phyloP scores from a whole-genome alignment of 2,113 vertebrate genomes.

The Brevimyrus niger region DNA sequence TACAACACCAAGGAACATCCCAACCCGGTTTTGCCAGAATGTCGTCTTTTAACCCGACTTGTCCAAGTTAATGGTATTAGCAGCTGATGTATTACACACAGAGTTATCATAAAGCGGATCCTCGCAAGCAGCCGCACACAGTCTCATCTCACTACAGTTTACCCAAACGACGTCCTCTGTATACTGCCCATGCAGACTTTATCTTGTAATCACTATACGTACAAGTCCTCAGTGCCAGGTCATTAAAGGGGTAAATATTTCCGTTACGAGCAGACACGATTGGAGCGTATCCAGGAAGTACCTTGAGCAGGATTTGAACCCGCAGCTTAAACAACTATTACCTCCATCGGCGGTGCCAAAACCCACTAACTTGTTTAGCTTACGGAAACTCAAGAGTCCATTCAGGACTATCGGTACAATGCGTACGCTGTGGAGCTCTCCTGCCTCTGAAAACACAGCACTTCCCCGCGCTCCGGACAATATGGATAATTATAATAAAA shows the following conservation, averaged over 20 bases:
- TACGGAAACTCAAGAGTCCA: slow-evolving; percentile 32
- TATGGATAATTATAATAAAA: slow-evolving; percentile 42
- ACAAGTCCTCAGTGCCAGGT: slow-evolving; percentile 34
- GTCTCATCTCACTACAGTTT: background rate
- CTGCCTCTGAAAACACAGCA: slow-evolving; percentile 23
- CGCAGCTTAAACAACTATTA: slow-evolving; percentile 52
- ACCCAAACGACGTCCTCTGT: background rate
- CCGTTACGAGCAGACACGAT: slow-evolving; percentile 29
- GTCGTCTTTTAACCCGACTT: background rate
- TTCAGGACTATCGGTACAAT: slow-evolving; percentile 20
- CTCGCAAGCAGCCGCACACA: background rate
- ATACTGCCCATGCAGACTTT: background rate
- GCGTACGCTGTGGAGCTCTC: slow-evolving; percentile 28
- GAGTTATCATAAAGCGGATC: background rate
- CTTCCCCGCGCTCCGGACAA: slow-evolving; percentile 35
- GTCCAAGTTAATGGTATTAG: background rate
- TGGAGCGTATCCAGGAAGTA: slow-evolving; percentile 42
- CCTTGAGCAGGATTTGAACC: slow-evolving; percentile 48
- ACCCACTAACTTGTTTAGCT: slow-evolving; percentile 31
- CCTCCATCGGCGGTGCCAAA: slow-evolving; percentile 35
- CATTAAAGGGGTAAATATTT: slow-evolving; percentile 46
- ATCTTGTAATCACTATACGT: slow-evolving; percentile 28
- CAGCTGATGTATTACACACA: background rate
- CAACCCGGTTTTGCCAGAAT: background rate
- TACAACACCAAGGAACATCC: background rate